Evolutionary conservation across 1,140 invertebrate genomes (phyloP).

Genomic region (Euura saliciscinereae): DNA sequence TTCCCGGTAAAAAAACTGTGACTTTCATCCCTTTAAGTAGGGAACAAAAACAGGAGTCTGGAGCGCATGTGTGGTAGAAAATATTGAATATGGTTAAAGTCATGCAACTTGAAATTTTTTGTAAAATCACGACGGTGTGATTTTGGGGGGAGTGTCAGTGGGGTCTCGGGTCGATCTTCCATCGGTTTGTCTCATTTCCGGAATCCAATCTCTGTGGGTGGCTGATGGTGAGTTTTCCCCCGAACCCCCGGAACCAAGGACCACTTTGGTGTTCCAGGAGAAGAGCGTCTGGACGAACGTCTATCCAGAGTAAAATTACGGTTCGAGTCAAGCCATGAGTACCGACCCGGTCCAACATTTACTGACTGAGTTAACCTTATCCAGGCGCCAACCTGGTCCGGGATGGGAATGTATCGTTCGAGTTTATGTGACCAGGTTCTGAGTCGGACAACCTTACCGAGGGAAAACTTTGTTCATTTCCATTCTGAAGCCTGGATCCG

Average conservation of each 20-base stretch:
- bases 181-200: conserved; percentile 59
- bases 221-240: neutral
- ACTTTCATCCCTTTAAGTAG: too few relatives aligned
- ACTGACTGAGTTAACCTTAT: conserved; percentile 38
- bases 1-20: too few relatives aligned
- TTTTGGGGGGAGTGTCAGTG: neutral
- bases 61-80: too few relatives aligned
- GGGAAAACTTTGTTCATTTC: conserved; percentile 54
- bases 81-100: too few relatives aligned
- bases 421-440: conserved; percentile 41
- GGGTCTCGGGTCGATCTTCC: conserved; percentile 32
- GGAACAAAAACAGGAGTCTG: too few relatives aligned
- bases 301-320: neutral
- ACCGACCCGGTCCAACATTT: conserved; percentile 27
- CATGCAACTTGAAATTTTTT: too few relatives aligned
- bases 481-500: conserved; percentile 30
- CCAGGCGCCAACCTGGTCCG: conserved; percentile 18
- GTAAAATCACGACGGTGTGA: too few relatives aligned
- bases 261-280: conserved; percentile 8
- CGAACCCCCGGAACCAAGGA: conserved; percentile 21
- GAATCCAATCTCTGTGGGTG: conserved; percentile 52
- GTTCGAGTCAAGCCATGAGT: conserved; percentile 16
- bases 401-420: conserved; percentile 42
- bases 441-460: neutral
- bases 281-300: neutral